Percentiles rank a stretch among this genome's conserved stretches.
Conservation (phyloP, 2,113 vertebrate genomes). For the Sturnira hondurensis region DNA sequence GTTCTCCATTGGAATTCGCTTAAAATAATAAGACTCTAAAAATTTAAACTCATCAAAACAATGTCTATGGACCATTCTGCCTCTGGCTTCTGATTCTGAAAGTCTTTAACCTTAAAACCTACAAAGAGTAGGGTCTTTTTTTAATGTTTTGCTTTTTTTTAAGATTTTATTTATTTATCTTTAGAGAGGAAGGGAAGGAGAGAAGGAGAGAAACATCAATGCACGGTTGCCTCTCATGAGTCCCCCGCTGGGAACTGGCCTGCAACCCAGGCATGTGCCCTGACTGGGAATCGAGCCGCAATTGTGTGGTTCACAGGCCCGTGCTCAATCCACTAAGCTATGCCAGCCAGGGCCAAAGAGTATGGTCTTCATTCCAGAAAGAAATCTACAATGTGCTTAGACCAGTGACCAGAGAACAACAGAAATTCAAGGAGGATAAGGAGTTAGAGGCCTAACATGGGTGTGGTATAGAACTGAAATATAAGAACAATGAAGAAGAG, state of each 20-base stretch:
- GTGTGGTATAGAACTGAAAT: neutral
- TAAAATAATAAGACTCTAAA: neutral
- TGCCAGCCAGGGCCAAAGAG: too few relatives aligned
- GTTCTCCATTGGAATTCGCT: neutral
- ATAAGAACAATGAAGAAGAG: neutral
- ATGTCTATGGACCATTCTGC: neutral
- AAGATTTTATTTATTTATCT: too few relatives aligned
- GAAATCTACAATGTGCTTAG: neutral
- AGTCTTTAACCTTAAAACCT: neutral
- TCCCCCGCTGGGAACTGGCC: too few relatives aligned
- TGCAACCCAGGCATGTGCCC: too few relatives aligned
- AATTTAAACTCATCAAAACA: neutral
- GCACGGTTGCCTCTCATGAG: too few relatives aligned
- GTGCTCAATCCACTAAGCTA: too few relatives aligned
- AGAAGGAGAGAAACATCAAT: too few relatives aligned
- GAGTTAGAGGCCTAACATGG: neutral
- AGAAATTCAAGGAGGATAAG: neutral
- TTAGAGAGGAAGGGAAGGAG: too few relatives aligned
- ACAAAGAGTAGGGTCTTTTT: neutral
- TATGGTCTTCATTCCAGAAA: neutral
- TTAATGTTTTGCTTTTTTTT: too few relatives aligned
- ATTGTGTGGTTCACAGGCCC: too few relatives aligned
- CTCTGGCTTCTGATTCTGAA: neutral
- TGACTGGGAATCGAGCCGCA: too few relatives aligned
- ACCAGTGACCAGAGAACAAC: neutral